Base-by-base conservation (phyloP, 2,888 invertebrate species). In the Pseudococcus viburni region DNA sequence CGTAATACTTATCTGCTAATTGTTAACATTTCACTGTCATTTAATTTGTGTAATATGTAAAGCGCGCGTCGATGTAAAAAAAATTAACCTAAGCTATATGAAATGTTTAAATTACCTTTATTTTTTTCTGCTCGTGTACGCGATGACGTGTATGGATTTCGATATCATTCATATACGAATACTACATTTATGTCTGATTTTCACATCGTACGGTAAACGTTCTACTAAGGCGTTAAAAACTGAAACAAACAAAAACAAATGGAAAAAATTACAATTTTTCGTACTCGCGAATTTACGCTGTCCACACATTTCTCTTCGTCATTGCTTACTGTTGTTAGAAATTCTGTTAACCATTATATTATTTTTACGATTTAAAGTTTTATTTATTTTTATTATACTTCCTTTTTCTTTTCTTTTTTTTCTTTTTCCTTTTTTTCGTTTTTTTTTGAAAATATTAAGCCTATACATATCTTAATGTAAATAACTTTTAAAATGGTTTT, bases 391-490 rank as follows among this genome's bases (percentile, higher is more conserved):
- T 59, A 85, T 85, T 85, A 8, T 85, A 85, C 85, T 42, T 85
- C 19, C 64, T 85, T 85, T 85, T 33, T 33, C 26, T 85, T 48
- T 48, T 84, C 26, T 84, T 26, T 59, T 26, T 26, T 48, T 33
- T 55, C 39, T 55, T 85, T 64, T 55, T 64, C 51, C 26, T 42
- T 85, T n/a, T 17, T 77, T 83, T 83, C 42, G 42, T 42, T 46
- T 83, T 42, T 46, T 46, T 83, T 46, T 9, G 19, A 46, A 83
- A 83, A 83, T 46, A 19, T 83, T 83, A 83, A 83, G 80, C 80
- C 55, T 85, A 85, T 86, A 86, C 86, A 86, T 86, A 86, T 86
- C 86, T 46, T 42, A 68, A n/a, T 86, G 86, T 86, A 86, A 86
- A 86, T 86, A 86, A 68, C 46, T 83, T 73, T 86, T 48, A 73